Base-by-base conservation (phyloP, 2,113 vertebrate species). In the Crypturellus undulatus region DNA sequence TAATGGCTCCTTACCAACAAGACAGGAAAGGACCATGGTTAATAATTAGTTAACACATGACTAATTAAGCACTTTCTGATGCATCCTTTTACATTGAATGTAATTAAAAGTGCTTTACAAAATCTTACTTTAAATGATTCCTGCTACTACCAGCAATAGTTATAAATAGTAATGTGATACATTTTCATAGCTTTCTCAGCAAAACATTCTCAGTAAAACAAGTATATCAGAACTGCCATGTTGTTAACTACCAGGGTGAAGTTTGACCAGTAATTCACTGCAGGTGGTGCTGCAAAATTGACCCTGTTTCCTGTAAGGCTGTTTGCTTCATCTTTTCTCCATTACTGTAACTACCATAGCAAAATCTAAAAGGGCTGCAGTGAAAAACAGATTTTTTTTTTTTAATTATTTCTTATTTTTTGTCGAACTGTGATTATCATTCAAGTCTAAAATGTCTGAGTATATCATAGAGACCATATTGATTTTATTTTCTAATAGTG, bases 61-160 rank as follows among this genome's bases (percentile, higher is more conserved):
- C 86, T 97, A 97, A 95, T 78, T 34, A 90, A 96, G 95, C 94
- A 97, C 95, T 96, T 96, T 95, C 58, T 93, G 89, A 87, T 1
- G 1, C 54, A 92, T 82, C 43, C 68, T 63, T 92, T 94, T 72
- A 89, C 18, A 87, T 67, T 21, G 24, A 49, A 67, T 89, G 28
- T 76, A 78, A 79, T 73, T 94, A 82, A 83, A 92, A 51, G 42
- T 87, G 90, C 6, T 59, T 78, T 96, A 75, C 67, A 58, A 90
- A 94, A 87, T 0, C 3, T 88, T 83, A 93, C 79, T 96, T 95
- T 81, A 70, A 90, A 69, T 69, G 30, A 77, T 69, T 95, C 87
- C 77, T 94, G 56, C 60, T 64, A 89, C n/a, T 67, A 84, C 43
- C 70, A 65, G 21, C 85, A 82, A 75, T 11, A 92, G 84, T 94